Evolutionary conservation across 2,797 vertebrate species (phyloP).

Genomic region (Notoglanidium macrostoma): DNA sequence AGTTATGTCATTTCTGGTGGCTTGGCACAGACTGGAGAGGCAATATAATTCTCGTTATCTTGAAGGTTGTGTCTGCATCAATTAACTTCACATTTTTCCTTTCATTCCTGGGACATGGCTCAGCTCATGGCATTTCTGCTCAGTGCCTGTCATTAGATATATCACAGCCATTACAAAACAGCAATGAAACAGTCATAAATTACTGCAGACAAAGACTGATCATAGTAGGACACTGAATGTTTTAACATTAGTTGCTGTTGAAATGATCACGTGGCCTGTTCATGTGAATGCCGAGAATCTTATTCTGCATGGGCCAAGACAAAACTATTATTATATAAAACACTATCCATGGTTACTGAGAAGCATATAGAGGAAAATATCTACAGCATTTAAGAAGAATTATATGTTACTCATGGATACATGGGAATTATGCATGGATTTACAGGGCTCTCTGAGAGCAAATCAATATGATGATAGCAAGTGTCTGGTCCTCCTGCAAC

Average conservation of each 20-base stretch:
- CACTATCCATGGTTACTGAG: constrained; percentile 2
- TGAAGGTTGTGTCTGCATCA: constrained; percentile 57
- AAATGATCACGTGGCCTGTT: constrained; percentile 3
- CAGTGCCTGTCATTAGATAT: constrained; percentile 38
- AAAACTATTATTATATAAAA: neutral
- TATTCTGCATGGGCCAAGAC: neutral
- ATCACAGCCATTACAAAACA: constrained; percentile 35
- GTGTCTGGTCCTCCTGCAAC: constrained; percentile 46
- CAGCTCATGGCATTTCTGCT: constrained; percentile 49
- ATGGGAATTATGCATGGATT: constrained; percentile 39
- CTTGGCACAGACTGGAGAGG: constrained; percentile 48
- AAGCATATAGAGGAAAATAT: constrained; percentile 9
- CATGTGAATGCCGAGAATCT: neutral
- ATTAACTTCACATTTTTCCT: constrained; percentile 56
- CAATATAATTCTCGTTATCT: constrained; percentile 57
- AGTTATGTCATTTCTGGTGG: constrained; percentile 50
- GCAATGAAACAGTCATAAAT: constrained; percentile 26
- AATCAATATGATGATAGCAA: constrained; percentile 52
- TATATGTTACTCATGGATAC: constrained; percentile 33
- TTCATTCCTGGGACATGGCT: constrained; percentile 35
- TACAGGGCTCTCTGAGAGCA: constrained; percentile 39
- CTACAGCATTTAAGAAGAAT: constrained; percentile 23
- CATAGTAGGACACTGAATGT: neutral
- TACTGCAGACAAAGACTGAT: constrained; percentile 20
- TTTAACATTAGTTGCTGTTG: constrained; percentile 9